Percentiles rank a stretch among this genome's conserved stretches.
These are phyloP conservation scores for Cynodonichthys magdalenae DNA, from an alignment of 2,797 vertebrate species.

Conservation along the genomic window DNA sequence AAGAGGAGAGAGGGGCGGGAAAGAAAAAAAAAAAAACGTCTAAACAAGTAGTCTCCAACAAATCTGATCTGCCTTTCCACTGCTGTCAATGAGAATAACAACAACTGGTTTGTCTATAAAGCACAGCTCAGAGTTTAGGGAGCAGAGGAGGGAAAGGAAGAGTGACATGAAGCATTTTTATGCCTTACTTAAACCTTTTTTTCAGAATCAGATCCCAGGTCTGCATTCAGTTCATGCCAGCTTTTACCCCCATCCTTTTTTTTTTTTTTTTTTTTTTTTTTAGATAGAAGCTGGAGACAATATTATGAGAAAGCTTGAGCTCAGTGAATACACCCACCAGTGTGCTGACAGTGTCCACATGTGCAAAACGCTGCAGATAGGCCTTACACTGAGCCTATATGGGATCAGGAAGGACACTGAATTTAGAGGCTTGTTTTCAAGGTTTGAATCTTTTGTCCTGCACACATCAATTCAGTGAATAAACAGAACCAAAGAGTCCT, in stretches of 20 bases:
- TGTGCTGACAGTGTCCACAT: slow-evolving; percentile 74
- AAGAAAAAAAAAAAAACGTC: slow-evolving; percentile 47
- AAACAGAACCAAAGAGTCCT: slow-evolving; percentile 48
- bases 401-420: slow-evolving; percentile 63
- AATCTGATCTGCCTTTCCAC: slow-evolving; percentile 78
- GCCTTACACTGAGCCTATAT: slow-evolving; percentile 65
- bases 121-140: slow-evolving; percentile 62
- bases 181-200: slow-evolving; percentile 71
- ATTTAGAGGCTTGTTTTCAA: slow-evolving; percentile 62
- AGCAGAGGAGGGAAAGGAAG: slow-evolving; percentile 59
- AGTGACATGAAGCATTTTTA: slow-evolving; percentile 72
- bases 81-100: slow-evolving; percentile 65
- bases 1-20: slow-evolving; percentile 44
- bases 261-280: slow-evolving; percentile 67
- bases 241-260: slow-evolving; percentile 67
- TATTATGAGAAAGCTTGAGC: slow-evolving; percentile 66
- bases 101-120: slow-evolving; percentile 74
- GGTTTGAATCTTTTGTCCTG: slow-evolving; percentile 41
- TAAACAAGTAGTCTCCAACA: slow-evolving; percentile 77
- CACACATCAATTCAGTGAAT: slow-evolving; percentile 42
- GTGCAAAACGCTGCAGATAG: slow-evolving; percentile 65
- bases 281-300: slow-evolving; percentile 69
- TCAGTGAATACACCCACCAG: slow-evolving; percentile 75
- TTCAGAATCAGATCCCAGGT: slow-evolving; percentile 79
- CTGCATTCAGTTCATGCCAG: slow-evolving; percentile 75